These are phyloP conservation scores for Vireo griseus DNA, from an alignment of 2,797 vertebrate genomes.

Conservation along the genomic window DNA sequence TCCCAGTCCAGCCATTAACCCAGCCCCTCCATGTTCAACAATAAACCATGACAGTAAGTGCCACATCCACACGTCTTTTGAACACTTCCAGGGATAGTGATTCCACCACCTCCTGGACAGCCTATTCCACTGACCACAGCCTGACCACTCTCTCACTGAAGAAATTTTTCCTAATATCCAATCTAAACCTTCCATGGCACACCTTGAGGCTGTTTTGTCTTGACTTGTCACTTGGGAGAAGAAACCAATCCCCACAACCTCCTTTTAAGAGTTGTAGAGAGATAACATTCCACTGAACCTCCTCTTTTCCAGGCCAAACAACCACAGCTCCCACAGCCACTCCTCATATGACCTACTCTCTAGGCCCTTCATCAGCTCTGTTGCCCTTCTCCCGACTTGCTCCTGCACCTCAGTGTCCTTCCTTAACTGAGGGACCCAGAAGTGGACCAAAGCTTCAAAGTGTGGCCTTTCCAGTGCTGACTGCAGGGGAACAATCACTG, in stretches of 20 bases:
- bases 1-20: too few species aligned
- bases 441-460: not conserved
- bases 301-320: not conserved
- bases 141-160: not conserved
- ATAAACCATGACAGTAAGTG: not conserved
- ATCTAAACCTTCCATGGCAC: not conserved
- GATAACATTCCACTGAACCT: not conserved
- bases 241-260: not conserved
- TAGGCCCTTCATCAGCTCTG: not conserved
- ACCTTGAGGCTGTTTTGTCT: not conserved
- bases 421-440: not conserved
- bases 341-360: not conserved
- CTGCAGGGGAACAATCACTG: not conserved
- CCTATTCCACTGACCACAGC: not conserved
- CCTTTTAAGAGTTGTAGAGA: not conserved
- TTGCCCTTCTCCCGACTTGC: fast-evolving
- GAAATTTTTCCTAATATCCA: not conserved
- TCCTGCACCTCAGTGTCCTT: not conserved
- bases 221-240: not conserved
- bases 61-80: not conserved
- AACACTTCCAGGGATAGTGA: not conserved
- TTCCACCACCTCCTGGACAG: not conserved
- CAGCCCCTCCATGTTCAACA: not conserved
- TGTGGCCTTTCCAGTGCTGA: not conserved
- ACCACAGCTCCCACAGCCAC: not conserved